phyloP scores from a whole-genome alignment of 2,797 vertebrate genomes.

The Phalloptychus januarius region DNA sequence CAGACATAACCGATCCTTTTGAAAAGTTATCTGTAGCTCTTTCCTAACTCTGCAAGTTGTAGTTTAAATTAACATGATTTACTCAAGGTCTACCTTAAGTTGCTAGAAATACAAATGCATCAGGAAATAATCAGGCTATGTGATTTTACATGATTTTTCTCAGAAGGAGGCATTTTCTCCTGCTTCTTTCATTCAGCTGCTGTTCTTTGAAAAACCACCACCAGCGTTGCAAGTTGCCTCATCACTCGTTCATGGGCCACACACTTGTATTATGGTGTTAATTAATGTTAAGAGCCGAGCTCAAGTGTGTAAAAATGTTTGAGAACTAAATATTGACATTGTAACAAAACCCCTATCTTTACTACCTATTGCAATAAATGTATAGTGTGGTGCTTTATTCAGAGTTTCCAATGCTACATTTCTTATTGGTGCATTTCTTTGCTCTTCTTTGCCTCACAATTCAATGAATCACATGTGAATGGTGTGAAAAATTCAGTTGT shows the following conservation, averaged over 20 bases:
- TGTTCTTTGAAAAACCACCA: background rate
- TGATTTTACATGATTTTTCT: background rate
- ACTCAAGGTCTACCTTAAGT: background rate
- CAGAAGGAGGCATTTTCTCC: background rate
- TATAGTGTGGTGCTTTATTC: conserved; percentile 4
- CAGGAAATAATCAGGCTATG: background rate
- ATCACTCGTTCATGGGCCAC: conserved; percentile 10
- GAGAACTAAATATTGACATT: conserved; percentile 21
- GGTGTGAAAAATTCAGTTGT: conserved; percentile 16
- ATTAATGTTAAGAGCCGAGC: conserved; percentile 26
- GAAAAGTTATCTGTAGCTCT: background rate
- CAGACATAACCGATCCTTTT: background rate
- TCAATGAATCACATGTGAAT: conserved; percentile 18
- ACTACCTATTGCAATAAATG: conserved; percentile 7
- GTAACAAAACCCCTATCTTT: conserved; percentile 11
- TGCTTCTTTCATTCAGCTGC: background rate
- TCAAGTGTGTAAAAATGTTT: conserved; percentile 17
- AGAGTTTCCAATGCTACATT: background rate
- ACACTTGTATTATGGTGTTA: conserved; percentile 16
- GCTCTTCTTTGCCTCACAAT: background rate
- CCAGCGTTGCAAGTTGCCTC: background rate
- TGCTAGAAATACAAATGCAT: background rate
- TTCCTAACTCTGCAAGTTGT: background rate
- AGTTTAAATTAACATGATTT: background rate
- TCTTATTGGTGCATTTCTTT: conserved; percentile 4